Evolutionary conservation across 2,888 invertebrate genomes (phyloP), one percentile per base, ranked within the genome.

Genomic region (Parnassius smintheus): DNA sequence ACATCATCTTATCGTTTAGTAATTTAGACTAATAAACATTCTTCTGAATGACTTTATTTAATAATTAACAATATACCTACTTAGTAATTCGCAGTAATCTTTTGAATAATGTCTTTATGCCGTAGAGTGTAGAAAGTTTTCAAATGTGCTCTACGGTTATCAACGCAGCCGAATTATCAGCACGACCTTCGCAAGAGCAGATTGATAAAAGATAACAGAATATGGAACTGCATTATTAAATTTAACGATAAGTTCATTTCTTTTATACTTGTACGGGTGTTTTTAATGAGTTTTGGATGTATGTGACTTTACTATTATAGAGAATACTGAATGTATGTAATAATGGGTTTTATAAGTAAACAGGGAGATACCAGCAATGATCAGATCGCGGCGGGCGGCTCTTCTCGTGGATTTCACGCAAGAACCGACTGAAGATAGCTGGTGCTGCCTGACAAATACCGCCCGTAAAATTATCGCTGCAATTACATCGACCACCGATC

Each of bases 161-260:
- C 70, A 75, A 73, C 69, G 72, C 62, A 70, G 74, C 73, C 68
- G 72, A 70, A 70, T 83, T 86, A 91, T 91, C 90, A 83, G 75
- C 58, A 68, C 81, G 88, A 87, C 91, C 91, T 90, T 91, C 86
- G 75, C 84, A 82, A 85, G 88, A 88, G 85, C 85, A 87, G 82
- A 84, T 88, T 89, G 91, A 90, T 90, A 91, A 89, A 80, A 87
- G 89, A 91, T 90, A 91, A 86, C 83, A 77, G 72, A 75, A 78
- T 80, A 69, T 65, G 60, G 60, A 62, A 59, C 72, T 73, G 67
- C 56, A 50, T 56, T 62, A 56, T 56, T 56, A 52, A 18, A 59
- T 18, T 51, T 57, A 57, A 45, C 41, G 13, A 18, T 50, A 50
- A 41, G 56, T 63, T 59, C 11, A 44, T 11, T 51, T 56, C 12